Percentiles rank a stretch among this genome's conserved stretches.
Conservation (phyloP, 2,797 vertebrate species). For the Varecia variegata region DNA sequence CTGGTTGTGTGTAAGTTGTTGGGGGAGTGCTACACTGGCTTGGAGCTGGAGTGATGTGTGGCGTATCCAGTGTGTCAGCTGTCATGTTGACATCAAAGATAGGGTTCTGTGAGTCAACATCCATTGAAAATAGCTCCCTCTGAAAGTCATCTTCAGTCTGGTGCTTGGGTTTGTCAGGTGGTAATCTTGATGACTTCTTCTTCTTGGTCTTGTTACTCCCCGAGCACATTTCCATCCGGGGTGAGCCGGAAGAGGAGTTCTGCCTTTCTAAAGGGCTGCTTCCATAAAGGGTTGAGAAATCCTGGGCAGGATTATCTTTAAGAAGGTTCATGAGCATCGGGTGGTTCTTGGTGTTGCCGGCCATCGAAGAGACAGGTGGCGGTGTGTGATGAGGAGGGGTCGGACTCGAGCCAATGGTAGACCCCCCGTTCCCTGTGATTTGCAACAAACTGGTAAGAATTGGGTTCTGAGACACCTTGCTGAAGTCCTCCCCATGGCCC, state of each 20-base stretch:
- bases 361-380: slow-evolving; percentile 96
- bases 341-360: slow-evolving; percentile 99
- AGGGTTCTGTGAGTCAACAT: slow-evolving; percentile 97
- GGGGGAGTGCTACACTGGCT: slow-evolving; percentile 98
- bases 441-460: slow-evolving; percentile 98
- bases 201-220: slow-evolving; percentile 93
- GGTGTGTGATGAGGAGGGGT: slow-evolving; percentile 97
- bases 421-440: slow-evolving; percentile 96
- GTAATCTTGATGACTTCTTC: slow-evolving; percentile 90
- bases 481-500: slow-evolving; percentile 94
- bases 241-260: slow-evolving; percentile 95
- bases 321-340: slow-evolving; percentile 99
- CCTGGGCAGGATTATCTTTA: slow-evolving; percentile 98
- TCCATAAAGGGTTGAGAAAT: slow-evolving; percentile 94
- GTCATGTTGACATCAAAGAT: slow-evolving; percentile 98
- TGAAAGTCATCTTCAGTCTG: slow-evolving; percentile 98
- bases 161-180: slow-evolving; percentile 88
- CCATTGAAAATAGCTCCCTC: slow-evolving; percentile 98
- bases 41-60: slow-evolving; percentile 97
- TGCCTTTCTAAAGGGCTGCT: slow-evolving; percentile 96
- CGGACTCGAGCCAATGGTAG: slow-evolving; percentile 91
- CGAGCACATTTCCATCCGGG: slow-evolving; percentile 89
- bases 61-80: slow-evolving; percentile 95
- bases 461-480: slow-evolving; percentile 99
- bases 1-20: slow-evolving; percentile 89